Base-by-base conservation (phyloP, 2,888 invertebrate species). In the Rhingia campestris region DNA sequence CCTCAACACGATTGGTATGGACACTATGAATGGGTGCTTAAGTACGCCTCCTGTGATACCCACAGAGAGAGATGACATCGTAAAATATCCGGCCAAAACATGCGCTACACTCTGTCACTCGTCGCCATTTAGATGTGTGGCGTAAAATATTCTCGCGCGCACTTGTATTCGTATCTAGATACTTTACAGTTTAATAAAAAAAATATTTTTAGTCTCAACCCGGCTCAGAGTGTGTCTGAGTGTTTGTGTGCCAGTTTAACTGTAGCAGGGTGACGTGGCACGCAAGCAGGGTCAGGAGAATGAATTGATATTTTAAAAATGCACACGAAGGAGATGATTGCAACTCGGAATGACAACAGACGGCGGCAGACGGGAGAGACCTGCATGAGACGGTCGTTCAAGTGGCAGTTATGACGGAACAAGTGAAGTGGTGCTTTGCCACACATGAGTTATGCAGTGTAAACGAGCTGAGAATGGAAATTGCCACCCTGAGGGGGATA, bases 1-100 rank as follows among this genome's bases (percentile, higher is more conserved):
- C 74, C 14, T 22, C 22, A 4, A 37, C 33, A 37, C 35, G 10
- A 41, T 39, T 32, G 49, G 49, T 49, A 39, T 33, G 73, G 47
- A 39, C 47, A 45, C 41, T 7, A 37, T 37, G 63, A 63, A 74
- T 73, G 80, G 67, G 74, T 49, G 69, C 75, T 61, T 58, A 58
- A 64, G 70, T 76, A 76, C 81, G 81, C 81, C 81, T 81, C 66
- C 76, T 76, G 76, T 81, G 76, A 82, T 82, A 77, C 81, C 77
- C 72, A 77, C 81, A 43, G 41, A 70, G 72, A 43, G 41, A 70
- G 72, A 81, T 81, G 81, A 59, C 72, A 81, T 81, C 66, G 77
- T 80, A 67, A 76, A 61, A 63, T 81, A 76, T 67, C 54, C 35
- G 72, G 81, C 64, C 58, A 76, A 81, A 81, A 76, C 81, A 70